These are phyloP conservation scores for Blera fallax DNA, from an alignment of 2,888 invertebrate species.

Conservation along the genomic window DNA sequence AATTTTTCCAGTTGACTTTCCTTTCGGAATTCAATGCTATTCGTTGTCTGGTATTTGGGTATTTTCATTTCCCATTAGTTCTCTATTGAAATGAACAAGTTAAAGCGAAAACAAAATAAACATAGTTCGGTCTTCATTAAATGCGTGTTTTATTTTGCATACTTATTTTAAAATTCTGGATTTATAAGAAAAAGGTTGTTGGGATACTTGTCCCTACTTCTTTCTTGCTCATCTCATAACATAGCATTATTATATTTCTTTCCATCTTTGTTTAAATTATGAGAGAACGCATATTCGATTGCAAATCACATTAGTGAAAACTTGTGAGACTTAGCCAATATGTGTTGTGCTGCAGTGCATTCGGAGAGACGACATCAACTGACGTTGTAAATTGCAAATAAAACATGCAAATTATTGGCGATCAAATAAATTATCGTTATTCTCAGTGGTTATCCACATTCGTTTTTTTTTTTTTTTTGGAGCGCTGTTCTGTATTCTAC, in stretches of 20 bases:
- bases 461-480: conserved; percentile 1
- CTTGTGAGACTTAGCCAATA: not conserved
- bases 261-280: conserved; percentile 3
- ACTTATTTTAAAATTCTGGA: not conserved
- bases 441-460: conserved; percentile 5
- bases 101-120: not conserved
- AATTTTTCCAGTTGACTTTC: not conserved
- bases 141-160: not conserved
- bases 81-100: not conserved
- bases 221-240: not conserved
- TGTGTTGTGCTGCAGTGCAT: not conserved
- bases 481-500: not conserved
- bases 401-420: conserved; percentile 59
- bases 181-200: not conserved
- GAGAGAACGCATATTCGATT: conserved; percentile 31
- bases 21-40: not conserved
- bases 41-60: not conserved
- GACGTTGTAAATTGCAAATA: conserved; percentile 48
- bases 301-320: conserved; percentile 39
- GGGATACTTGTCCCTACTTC: not conserved
- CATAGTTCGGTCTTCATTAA: not conserved
- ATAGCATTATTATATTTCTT: not conserved
- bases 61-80: not conserved
- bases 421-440: conserved; percentile 59
- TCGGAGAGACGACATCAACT: conserved; percentile 27